These are phyloP conservation scores for Diplodus puntazzo DNA, from an alignment of 2,797 vertebrate species.

Conservation along the genomic window DNA sequence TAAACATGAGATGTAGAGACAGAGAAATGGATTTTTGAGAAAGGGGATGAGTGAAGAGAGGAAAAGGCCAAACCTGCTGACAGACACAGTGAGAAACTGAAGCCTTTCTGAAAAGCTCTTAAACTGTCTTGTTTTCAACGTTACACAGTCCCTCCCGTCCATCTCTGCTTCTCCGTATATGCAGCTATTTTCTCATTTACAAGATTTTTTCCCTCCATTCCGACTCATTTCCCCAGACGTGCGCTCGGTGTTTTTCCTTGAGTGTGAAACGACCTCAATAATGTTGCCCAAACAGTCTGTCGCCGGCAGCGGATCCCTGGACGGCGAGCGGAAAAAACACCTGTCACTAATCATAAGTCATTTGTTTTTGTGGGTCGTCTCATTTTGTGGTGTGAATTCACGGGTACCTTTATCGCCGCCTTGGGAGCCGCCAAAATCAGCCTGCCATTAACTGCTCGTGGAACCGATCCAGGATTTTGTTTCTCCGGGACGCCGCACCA, in stretches of 20 bases:
- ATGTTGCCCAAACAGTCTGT: constrained; percentile 63
- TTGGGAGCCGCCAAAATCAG: constrained; percentile 42
- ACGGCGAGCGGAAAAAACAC: constrained; percentile 54
- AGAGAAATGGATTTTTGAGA: background rate
- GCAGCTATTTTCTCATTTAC: constrained; percentile 49
- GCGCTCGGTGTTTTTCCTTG: constrained; percentile 34
- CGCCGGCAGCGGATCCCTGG: constrained; percentile 42
- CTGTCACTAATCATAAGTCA: constrained; percentile 63
- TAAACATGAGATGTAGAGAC: constrained; percentile 1
- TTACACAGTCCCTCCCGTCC: background rate
- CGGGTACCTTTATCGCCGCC: constrained; percentile 34
- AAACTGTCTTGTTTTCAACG: constrained; percentile 14
- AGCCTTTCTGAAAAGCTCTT: constrained; percentile 2
- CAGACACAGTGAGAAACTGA: background rate
- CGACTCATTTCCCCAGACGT: constrained; percentile 60
- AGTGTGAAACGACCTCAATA: constrained; percentile 56
- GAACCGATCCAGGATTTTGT: constrained; percentile 43
- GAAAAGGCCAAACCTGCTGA: background rate
- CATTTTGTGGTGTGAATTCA: constrained; percentile 60
- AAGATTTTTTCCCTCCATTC: constrained; percentile 26
- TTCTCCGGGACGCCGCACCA: constrained; percentile 2
- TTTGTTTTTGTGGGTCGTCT: constrained; percentile 38
- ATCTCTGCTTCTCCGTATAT: constrained; percentile 7
- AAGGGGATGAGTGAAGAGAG: background rate
- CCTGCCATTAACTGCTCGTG: constrained; percentile 39